phyloP scores from a whole-genome alignment of 2,797 vertebrate genomes.

The Epinephelus awoara region DNA sequence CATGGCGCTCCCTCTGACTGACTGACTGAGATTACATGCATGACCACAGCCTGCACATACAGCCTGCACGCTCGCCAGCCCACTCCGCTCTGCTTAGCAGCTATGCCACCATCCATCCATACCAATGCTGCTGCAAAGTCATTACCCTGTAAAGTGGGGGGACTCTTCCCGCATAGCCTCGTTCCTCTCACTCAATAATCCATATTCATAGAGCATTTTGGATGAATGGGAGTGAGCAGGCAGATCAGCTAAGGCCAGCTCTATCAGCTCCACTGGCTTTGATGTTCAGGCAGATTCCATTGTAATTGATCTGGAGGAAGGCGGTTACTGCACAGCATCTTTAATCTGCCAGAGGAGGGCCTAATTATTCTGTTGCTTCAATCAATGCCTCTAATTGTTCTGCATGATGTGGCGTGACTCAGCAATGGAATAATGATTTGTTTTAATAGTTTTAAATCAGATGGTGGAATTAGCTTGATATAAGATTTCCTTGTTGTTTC shows the following conservation, averaged over 20 bases:
- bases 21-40: slow-evolving; percentile 56
- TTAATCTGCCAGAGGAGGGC: slow-evolving; percentile 48
- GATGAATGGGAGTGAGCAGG: slow-evolving; percentile 43
- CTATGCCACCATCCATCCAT: slow-evolving; percentile 36
- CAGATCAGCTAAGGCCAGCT: slow-evolving; percentile 23
- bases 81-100: slow-evolving; percentile 43
- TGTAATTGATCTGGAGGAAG: slow-evolving; percentile 53
- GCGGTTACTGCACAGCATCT: slow-evolving; percentile 29
- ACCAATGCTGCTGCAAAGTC: slow-evolving; percentile 44
- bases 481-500: slow-evolving; percentile 23
- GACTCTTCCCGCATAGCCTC: background rate
- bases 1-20: slow-evolving; percentile 44
- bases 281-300: slow-evolving; percentile 43
- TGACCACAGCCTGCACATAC: slow-evolving; percentile 41
- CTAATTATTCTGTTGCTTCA: slow-evolving; percentile 59
- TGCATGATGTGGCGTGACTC: slow-evolving; percentile 46
- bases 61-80: slow-evolving; percentile 16
- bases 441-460: slow-evolving; percentile 32
- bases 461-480: slow-evolving; percentile 36
- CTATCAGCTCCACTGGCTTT: slow-evolving; percentile 37
- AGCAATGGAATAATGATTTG: slow-evolving; percentile 43
- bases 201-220: slow-evolving; percentile 58
- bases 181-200: slow-evolving; percentile 43
- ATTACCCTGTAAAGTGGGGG: slow-evolving; percentile 27
- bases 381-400: slow-evolving; percentile 60